These are phyloP conservation scores for Caracal caracal DNA, from an alignment of 2,113 vertebrate species.

Conservation along the genomic window DNA sequence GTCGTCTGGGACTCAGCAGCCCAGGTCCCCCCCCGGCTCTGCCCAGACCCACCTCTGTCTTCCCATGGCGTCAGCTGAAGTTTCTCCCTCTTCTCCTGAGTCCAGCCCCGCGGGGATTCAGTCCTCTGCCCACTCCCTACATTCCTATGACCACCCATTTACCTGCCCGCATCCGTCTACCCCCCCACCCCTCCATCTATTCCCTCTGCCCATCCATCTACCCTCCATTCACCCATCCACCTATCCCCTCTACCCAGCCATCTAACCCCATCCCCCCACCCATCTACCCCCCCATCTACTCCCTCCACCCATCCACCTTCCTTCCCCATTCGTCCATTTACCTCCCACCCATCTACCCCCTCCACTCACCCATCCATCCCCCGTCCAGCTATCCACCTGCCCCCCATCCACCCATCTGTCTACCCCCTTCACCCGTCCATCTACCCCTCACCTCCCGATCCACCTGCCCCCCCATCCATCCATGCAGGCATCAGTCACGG, in stretches of 20 bases:
- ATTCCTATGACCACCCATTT: neutral
- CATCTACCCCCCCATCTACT: neutral
- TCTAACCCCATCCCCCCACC: too few species aligned
- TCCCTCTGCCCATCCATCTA: too few species aligned
- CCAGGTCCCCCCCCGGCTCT: neutral
- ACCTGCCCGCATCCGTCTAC: neutral
- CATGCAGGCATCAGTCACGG: neutral
- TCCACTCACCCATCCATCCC: too few species aligned
- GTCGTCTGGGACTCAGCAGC: too few species aligned
- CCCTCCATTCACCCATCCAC: neutral
- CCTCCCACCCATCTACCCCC: too few species aligned
- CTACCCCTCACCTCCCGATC: neutral
- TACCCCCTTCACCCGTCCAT: neutral
- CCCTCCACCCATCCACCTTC: neutral
- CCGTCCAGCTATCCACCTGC: too few species aligned
- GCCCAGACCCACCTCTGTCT: neutral
- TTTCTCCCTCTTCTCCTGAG: neutral
- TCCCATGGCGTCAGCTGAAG: neutral
- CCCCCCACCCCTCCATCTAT: neutral
- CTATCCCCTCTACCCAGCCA: too few species aligned
- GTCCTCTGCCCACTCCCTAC: neutral
- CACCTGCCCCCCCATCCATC: neutral
- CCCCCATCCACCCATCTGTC: neutral
- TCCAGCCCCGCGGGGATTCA: neutral
- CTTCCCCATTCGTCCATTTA: too few species aligned